A percentile compares a stretch with the other conserved stretches of the same genome.
These are phyloP conservation scores for Oeneis ivallda DNA, from an alignment of 2,888 invertebrate species.

Conservation along the genomic window DNA sequence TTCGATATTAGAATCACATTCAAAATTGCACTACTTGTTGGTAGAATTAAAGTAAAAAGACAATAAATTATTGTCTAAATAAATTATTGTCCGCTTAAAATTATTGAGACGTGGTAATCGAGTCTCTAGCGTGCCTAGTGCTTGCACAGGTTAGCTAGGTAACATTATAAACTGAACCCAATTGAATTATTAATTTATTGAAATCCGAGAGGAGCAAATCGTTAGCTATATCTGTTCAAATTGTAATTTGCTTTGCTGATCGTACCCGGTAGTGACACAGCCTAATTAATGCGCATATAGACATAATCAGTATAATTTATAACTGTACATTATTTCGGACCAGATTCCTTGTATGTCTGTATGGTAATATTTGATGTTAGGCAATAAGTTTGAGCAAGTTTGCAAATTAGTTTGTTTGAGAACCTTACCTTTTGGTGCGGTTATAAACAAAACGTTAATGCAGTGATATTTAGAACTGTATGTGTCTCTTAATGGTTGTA, in stretches of 20 bases:
- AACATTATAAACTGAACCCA: slow-evolving; percentile 32
- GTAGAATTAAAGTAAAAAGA: too few species aligned
- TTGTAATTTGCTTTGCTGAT: slow-evolving; percentile 37
- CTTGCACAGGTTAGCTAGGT: slow-evolving; percentile 17
- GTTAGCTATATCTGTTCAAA: slow-evolving; percentile 32
- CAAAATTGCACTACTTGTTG: too few species aligned
- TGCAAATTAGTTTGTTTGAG: slow-evolving; percentile 44
- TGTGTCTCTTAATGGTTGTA: not conserved
- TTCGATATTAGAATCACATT: too few species aligned
- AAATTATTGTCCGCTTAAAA: not conserved
- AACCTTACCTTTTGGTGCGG: slow-evolving; percentile 27
- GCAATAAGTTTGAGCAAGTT: slow-evolving; percentile 40
- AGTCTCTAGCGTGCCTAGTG: not conserved
- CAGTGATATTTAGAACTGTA: slow-evolving; percentile 28
- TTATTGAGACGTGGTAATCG: slow-evolving; percentile 7
- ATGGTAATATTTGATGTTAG: slow-evolving; percentile 37
- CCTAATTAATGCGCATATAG: slow-evolving; percentile 36
- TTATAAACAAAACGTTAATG: slow-evolving; percentile 35
- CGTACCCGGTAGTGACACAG: slow-evolving; percentile 36
- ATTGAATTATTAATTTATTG: slow-evolving; percentile 41
- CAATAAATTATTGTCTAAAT: too few species aligned
- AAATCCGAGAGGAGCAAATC: slow-evolving; percentile 33
- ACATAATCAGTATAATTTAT: slow-evolving; percentile 38
- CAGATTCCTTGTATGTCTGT: slow-evolving; percentile 35
- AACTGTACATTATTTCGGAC: slow-evolving; percentile 28